Evolutionary conservation across 2,888 invertebrate species (phyloP).

Genomic region (Drymonia ruficornis): DNA sequence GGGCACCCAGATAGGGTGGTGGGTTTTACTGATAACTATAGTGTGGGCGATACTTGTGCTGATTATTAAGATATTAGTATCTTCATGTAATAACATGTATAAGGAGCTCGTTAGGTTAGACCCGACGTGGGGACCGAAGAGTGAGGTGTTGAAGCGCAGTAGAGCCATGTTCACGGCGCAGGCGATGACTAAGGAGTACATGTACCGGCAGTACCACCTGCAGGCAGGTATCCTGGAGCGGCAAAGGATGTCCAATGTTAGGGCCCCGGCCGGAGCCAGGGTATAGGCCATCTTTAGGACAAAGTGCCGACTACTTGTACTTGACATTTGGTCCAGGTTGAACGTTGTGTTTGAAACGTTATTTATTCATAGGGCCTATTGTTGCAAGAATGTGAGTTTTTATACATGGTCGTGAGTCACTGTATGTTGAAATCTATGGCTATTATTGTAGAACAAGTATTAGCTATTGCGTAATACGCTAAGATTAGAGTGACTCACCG

Average conservation of each 20-base stretch:
- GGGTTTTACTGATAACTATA: conserved; percentile 22
- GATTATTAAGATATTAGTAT: conserved; percentile 40
- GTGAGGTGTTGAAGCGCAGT: conserved; percentile 64
- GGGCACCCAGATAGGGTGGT: conserved; percentile 28
- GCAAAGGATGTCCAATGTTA: conserved; percentile 57
- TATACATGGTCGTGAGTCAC: conserved; percentile 59
- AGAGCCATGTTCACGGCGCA: conserved; percentile 78
- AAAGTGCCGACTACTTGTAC: neutral
- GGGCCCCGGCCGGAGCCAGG: conserved; percentile 12
- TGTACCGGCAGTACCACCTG: conserved; percentile 77
- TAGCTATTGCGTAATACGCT: conserved; percentile 71
- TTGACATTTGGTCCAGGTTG: neutral
- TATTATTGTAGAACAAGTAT: conserved; percentile 74
- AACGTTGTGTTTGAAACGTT: conserved; percentile 4
- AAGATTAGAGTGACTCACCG: conserved; percentile 65
- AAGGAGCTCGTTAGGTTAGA: conserved; percentile 45
- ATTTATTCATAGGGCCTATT: conserved; percentile 7
- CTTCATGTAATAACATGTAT: conserved; percentile 42
- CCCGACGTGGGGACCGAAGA: conserved; percentile 66
- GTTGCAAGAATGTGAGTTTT: conserved; percentile 27
- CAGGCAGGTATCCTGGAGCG: conserved; percentile 68
- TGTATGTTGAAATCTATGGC: conserved; percentile 56
- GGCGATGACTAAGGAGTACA: conserved; percentile 81
- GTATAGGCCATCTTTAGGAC: neutral
- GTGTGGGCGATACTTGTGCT: conserved; percentile 25